phyloP scores from a whole-genome alignment of 2,113 vertebrate genomes.

The Corvus cornix region DNA sequence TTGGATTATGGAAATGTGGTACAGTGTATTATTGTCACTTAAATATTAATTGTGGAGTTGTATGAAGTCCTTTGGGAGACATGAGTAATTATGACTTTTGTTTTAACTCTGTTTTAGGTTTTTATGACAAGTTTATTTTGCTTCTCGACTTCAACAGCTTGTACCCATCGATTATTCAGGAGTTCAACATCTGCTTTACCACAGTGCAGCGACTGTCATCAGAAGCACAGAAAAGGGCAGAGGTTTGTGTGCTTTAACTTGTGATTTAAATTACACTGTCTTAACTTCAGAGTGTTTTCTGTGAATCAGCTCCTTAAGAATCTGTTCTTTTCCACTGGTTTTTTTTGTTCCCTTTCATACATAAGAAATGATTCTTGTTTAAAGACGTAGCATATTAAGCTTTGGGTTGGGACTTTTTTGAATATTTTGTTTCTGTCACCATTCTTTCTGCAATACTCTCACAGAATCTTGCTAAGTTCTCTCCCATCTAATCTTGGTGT shows the following conservation, averaged over 20 bases:
- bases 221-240: constrained; percentile 56
- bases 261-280: background rate
- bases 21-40: background rate
- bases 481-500: background rate
- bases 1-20: background rate
- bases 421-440: background rate
- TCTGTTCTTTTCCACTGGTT: background rate
- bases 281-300: background rate
- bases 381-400: background rate
- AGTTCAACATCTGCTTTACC: constrained; percentile 99
- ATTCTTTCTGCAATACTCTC: background rate
- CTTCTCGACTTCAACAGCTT: constrained; percentile 99
- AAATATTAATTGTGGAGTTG: background rate
- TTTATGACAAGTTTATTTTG: constrained; percentile 98
- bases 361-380: background rate
- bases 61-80: background rate
- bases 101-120: constrained; percentile 80
- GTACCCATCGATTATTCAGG: constrained; percentile 98
- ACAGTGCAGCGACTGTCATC: constrained; percentile 86
- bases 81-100: constrained; percentile 12
- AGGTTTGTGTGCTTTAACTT: constrained; percentile 34
- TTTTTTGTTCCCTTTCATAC: background rate
- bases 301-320: background rate
- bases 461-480: background rate
- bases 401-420: background rate